Percentiles rank a stretch among this genome's conserved stretches.
These are phyloP conservation scores for Chaenocephalus aceratus DNA, from an alignment of 2,113 vertebrate species.

Conservation along the genomic window DNA sequence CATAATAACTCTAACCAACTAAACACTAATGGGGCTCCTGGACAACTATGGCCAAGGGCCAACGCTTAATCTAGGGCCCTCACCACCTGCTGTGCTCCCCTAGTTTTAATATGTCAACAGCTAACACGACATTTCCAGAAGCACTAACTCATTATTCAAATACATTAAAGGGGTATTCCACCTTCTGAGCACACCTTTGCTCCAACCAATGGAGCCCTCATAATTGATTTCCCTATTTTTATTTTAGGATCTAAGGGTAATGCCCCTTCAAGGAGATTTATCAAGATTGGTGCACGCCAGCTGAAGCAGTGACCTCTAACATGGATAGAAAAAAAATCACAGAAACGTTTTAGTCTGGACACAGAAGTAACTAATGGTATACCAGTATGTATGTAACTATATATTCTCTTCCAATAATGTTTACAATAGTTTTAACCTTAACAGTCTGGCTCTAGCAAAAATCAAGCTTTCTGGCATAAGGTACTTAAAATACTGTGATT, in stretches of 20 bases:
- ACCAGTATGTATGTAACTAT: not conserved
- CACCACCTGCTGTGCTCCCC: not conserved
- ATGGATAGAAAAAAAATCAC: not conserved
- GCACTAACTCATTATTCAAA: constrained; percentile 32
- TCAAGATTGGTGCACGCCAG: not conserved
- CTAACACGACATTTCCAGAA: constrained; percentile 30
- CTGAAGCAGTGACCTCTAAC: not conserved
- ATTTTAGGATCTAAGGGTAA: not conserved
- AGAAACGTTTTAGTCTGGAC: not conserved
- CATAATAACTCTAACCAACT: constrained; percentile 65
- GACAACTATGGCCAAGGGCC: constrained; percentile 43
- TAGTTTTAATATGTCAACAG: constrained; percentile 47
- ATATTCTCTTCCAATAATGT: constrained; percentile 2
- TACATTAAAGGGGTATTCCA: constrained; percentile 24
- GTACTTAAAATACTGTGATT: constrained; percentile 13
- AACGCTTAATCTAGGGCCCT: constrained; percentile 8
- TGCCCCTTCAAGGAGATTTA: not conserved
- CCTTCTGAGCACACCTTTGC: constrained; percentile 15
- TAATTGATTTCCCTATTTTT: constrained; percentile 17
- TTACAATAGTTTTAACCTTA: not conserved
- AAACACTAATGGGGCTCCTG: constrained; percentile 49
- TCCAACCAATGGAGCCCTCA: not conserved
- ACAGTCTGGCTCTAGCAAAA: not conserved
- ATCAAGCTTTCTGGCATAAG: constrained; percentile 3
- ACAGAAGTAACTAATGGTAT: not conserved